Evolutionary conservation across 2,113 vertebrate genomes (phyloP), one percentile per base, ranked within the genome.

Genomic region (Monopterus albus): DNA sequence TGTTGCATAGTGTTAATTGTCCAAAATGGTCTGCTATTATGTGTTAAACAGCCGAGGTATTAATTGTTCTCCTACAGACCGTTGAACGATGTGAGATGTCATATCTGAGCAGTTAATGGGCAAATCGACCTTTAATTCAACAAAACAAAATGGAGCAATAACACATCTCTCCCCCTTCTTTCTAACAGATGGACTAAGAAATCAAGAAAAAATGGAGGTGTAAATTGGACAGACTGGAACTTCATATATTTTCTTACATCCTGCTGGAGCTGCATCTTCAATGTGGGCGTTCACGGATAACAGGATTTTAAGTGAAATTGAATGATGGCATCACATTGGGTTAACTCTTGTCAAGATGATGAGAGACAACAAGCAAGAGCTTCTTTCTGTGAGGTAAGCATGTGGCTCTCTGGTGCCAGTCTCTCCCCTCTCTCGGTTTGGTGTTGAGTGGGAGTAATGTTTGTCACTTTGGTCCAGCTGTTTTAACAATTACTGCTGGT

Each of bases 251-350:
- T 83, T 65, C 28, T 71, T 64, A n/a, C 59, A 35, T 72, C 62
- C 45, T 51, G 45, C 52, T 79, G 84, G 81, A 82, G 36, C 33
- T 71, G 55, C 60, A 64, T 71, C 77, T 82, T 94, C 89, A 72
- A 96, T 97, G 95, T 92, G 93, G 93, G 78, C 88, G 86, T 87
- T 86, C 51, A 91, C 82, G 88, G 90, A 91, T 80, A 80, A 80
- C 78, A 52, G 13, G 83, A 89, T 93, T 93, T 93, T 93, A 88
- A 91, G 69, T 90, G 89, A 92, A 91, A 91, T 94, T 93, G 94
- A 94, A 95, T 95, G 93, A 99, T 99, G 97, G 96, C 96, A 82
- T 94, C 95, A 51, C 95, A 87, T 90, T 92, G 95, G 95, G 88
- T 90, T 88, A 92, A 92, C 84, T 88, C 93, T 70, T 89, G 82